phyloP scores from a whole-genome alignment of 2,113 vertebrate genomes.

The Hypanus sabinus region DNA sequence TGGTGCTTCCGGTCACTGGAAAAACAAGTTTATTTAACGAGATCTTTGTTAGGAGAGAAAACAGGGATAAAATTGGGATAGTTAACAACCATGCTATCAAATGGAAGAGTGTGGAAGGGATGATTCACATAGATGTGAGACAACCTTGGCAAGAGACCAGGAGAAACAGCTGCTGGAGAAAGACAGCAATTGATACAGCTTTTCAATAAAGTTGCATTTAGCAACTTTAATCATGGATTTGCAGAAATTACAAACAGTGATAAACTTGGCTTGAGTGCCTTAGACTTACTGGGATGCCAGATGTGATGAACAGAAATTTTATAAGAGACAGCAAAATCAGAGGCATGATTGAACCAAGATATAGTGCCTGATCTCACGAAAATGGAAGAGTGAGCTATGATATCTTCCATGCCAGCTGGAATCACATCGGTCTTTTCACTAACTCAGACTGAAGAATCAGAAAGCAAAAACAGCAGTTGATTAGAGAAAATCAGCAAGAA shows the following conservation, averaged over 20 bases:
- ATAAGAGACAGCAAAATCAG: neutral
- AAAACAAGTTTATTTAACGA: neutral
- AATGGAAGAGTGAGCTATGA: neutral
- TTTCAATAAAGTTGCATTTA: constrained; percentile 23
- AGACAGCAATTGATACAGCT: neutral
- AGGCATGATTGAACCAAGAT: constrained; percentile 13
- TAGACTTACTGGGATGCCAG: constrained; percentile 21
- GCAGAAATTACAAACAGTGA: constrained; percentile 9
- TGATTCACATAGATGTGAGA: neutral
- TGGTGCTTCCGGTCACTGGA: neutral
- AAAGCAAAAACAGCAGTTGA: neutral
- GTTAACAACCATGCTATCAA: neutral
- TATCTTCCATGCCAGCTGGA: neutral
- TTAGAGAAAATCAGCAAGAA: neutral
- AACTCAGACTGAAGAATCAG: neutral
- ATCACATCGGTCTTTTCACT: neutral
- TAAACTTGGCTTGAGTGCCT: neutral
- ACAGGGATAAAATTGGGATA: neutral
- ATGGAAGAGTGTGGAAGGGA: neutral
- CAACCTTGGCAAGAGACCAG: constrained; percentile 1
- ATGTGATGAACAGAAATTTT: constrained; percentile 21
- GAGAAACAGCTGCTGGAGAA: constrained; percentile 8
- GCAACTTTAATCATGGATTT: neutral
- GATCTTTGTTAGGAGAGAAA: neutral
- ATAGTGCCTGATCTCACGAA: neutral